Conservation (phyloP, 2,113 vertebrate genomes). For the Peromyscus maniculatus region DNA sequence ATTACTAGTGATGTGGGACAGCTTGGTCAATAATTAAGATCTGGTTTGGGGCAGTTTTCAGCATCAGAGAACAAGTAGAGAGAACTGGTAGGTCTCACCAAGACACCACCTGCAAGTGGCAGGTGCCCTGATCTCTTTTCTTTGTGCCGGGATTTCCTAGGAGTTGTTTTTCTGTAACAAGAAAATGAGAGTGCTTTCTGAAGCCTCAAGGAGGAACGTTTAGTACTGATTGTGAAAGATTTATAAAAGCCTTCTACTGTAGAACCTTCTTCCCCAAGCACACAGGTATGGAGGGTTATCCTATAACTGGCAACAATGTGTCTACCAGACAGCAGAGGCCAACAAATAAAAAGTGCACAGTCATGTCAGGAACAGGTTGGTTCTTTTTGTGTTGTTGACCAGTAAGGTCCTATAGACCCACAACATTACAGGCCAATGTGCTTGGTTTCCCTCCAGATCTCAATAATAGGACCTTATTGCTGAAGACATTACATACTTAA, state of each 20-base stretch:
- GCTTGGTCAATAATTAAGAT: slow-evolving; percentile 94
- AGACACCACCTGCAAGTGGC: slow-evolving; percentile 83
- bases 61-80: slow-evolving; percentile 93
- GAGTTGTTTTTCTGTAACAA: neutral
- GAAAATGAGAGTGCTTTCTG: slow-evolving; percentile 33
- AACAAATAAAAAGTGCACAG: neutral
- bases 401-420: neutral
- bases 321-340: neutral
- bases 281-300: neutral
- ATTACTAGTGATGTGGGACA: slow-evolving; percentile 96
- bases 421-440: neutral
- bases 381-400: neutral
- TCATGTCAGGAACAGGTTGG: neutral
- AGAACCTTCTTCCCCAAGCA: neutral
- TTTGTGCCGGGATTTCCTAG: slow-evolving; percentile 68
- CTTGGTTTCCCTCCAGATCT: neutral
- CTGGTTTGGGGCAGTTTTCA: slow-evolving; percentile 95
- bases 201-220: neutral
- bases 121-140: slow-evolving; percentile 80
- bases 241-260: neutral
- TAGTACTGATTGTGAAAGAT: neutral
- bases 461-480: neutral
- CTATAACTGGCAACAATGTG: neutral
- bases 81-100: slow-evolving; percentile 91
- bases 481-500: neutral